Evolutionary conservation across 30 jellyfish, hydroid and myxozoan genomes (phyloP), one percentile per base, ranked within the genome.

Genomic region (Aurelia sp.): DNA sequence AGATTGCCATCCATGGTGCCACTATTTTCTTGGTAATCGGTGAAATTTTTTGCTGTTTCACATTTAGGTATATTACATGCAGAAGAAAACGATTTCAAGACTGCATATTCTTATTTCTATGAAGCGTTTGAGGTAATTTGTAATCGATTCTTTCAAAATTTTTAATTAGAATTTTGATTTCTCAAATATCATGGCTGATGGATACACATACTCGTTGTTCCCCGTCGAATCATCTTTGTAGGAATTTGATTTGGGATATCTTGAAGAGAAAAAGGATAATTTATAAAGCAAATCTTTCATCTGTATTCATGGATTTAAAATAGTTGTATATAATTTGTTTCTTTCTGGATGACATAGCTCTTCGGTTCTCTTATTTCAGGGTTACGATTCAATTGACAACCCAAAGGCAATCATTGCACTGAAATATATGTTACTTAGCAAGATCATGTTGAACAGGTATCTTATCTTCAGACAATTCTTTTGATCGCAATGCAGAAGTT

Each of bases 91-190:
- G 99, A 95, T 63, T 95, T 89, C 81, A 90, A 89, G 60, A 95
- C 99, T 0, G 99, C 97, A 0, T 95, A 89, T 77, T 95, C 99
- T 15, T 95, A 95, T 79, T 95, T 95, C 81, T 95, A 95, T 68
- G 99, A 95, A 63, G 99, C 99, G 41, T 95, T 95, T 79, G 99
- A 95, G 97, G 99, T 88, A 74, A 8, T 37, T 55, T 13, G 1
- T 44, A 1, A 2, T 5, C 13, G 10, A 44, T 44, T 44, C 13
- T 44, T 44, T 44, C 15, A 12, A 7, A 44, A 6, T 44, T 44
- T 44, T 5, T 5, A 44, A 6, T 44, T 12, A 10, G 10, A 44
- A 2, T 8, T 44, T 44, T 44, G 55, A 44, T 44, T 44, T 44
- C 0, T 44, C 15, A 9, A 44, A 44, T 44, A 7, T 44, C 10